A percentile compares a stretch with the other conserved stretches of the same genome.
These are phyloP conservation scores for Chaenodraco wilsoni DNA, from an alignment of 2,797 vertebrate species.

Conservation along the genomic window DNA sequence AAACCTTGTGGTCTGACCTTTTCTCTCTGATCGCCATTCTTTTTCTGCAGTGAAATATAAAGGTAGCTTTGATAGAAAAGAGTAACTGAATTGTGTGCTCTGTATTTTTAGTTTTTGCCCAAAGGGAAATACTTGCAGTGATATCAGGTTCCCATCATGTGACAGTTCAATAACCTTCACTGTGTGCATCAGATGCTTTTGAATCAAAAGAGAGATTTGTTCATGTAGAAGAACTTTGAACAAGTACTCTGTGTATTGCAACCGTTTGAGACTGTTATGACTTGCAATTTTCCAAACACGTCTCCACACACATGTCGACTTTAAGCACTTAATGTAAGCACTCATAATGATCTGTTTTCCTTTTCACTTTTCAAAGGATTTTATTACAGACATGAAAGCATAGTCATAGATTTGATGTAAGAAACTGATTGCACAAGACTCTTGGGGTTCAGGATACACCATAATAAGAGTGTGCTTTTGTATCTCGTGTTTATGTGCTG, in stretches of 20 bases:
- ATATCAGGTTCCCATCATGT: background rate
- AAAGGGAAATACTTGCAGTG: background rate
- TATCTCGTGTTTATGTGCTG: background rate
- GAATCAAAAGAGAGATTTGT: background rate
- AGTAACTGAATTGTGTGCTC: background rate
- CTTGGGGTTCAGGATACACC: background rate
- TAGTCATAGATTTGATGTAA: background rate
- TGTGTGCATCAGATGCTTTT: background rate
- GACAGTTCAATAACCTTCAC: conserved; percentile 21
- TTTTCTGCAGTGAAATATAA: background rate
- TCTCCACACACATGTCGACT: background rate
- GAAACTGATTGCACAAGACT: background rate
- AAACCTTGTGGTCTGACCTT: background rate
- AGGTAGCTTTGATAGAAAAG: conserved; percentile 13
- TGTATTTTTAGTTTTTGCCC: background rate
- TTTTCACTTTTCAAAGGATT: background rate
- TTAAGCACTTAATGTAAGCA: background rate
- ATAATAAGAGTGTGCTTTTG: no score
- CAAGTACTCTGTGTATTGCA: background rate
- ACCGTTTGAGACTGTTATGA: conserved; percentile 2
- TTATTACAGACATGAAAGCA: background rate
- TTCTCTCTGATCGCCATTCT: conserved; percentile 9
- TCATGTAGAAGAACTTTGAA: background rate
- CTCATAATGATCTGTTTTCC: background rate
- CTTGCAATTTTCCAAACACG: conserved; percentile 1